A percentile compares a stretch with the other conserved stretches of the same genome.
Evolutionary conservation across 2,888 invertebrate genomes (phyloP).

Genomic region (Noctua janthina): DNA sequence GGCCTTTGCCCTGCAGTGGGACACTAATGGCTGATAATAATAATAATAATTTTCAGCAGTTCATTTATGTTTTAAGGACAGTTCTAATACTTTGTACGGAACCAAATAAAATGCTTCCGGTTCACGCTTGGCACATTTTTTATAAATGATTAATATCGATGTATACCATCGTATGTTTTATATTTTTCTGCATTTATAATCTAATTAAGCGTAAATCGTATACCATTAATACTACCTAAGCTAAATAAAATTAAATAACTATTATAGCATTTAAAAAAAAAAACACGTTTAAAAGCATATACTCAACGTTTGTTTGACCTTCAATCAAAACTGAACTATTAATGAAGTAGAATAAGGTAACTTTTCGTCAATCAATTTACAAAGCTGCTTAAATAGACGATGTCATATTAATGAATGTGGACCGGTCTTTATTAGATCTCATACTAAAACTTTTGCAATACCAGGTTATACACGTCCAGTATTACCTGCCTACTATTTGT

Average conservation of each 20-base stretch:
- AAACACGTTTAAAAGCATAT: background rate
- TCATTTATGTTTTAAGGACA: background rate
- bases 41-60: too few species aligned
- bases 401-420: conserved; percentile 39
- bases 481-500: background rate
- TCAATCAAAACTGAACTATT: conserved; percentile 6
- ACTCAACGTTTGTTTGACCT: background rate
- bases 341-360: fast-evolving
- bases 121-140: conserved; percentile 24
- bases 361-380: background rate
- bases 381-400: background rate
- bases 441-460: conserved; percentile 30
- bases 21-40: too few species aligned
- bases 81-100: conserved; percentile 21
- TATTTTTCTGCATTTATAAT: conserved; percentile 63
- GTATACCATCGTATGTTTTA: conserved; percentile 45
- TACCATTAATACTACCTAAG: background rate
- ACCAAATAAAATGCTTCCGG: background rate
- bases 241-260: background rate
- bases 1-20: too few species aligned
- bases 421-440: conserved; percentile 23
- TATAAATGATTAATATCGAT: conserved; percentile 50
- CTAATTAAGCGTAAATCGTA: conserved; percentile 42
- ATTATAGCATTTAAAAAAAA: background rate
- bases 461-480: background rate